These are phyloP conservation scores for Mormyrops boulengeri DNA, from an alignment of 2,797 vertebrate species.

Conservation along the genomic window DNA sequence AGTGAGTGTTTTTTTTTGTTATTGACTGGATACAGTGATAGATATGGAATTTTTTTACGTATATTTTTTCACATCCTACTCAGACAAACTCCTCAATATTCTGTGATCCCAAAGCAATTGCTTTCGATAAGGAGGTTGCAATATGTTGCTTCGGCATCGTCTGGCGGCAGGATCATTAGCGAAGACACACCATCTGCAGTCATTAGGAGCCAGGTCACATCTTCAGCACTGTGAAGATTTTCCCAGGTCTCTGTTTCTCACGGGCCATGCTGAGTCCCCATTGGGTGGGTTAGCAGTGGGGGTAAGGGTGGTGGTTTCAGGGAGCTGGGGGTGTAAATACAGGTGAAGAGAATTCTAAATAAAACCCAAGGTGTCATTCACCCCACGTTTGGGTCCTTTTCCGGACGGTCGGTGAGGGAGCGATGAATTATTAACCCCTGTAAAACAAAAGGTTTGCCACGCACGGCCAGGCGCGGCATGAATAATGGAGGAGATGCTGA, in stretches of 20 bases:
- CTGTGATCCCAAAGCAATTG: background rate
- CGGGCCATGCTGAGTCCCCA: conserved; percentile 1
- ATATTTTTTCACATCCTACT: background rate
- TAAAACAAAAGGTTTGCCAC: conserved; percentile 69
- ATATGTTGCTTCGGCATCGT: background rate
- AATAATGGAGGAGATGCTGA: conserved; percentile 69
- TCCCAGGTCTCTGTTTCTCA: background rate
- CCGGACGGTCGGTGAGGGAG: conserved; percentile 38
- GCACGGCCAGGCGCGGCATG: conserved; percentile 61
- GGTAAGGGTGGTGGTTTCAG: conserved; percentile 27
- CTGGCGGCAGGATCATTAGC: background rate
- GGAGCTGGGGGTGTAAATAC: conserved; percentile 20
- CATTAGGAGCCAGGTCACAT: background rate
- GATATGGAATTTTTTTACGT: background rate
- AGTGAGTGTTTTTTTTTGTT: background rate
- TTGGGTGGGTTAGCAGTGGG: conserved; percentile 32
- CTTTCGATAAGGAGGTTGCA: conserved; percentile 6
- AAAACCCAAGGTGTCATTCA: conserved; percentile 42
- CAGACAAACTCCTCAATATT: background rate
- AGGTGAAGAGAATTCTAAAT: conserved; percentile 44
- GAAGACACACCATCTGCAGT: background rate
- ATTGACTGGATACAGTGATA: background rate
- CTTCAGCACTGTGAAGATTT: background rate
- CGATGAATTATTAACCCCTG: conserved; percentile 72
- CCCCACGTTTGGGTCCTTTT: conserved; percentile 37